Percentiles rank a stretch among this genome's conserved stretches.
These are phyloP conservation scores for Tyto alba DNA, from an alignment of 2,113 vertebrate genomes.

Conservation along the genomic window DNA sequence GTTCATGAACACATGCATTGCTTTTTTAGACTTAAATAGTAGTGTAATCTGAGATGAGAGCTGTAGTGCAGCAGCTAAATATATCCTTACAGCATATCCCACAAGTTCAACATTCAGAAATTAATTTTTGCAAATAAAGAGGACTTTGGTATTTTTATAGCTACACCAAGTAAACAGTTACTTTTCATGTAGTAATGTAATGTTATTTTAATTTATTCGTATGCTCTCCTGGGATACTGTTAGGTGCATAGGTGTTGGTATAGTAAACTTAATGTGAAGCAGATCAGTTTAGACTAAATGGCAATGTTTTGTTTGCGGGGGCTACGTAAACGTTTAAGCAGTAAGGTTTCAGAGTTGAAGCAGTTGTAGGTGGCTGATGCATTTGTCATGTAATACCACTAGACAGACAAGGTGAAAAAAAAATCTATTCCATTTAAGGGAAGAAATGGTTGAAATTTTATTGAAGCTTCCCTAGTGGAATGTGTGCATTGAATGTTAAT, in stretches of 20 bases:
- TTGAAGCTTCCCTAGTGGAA: neutral
- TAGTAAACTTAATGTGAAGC: neutral
- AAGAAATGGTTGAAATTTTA: neutral
- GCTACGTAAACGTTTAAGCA: neutral
- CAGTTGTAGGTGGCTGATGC: neutral
- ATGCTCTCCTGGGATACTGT: neutral
- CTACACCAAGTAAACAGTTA: neutral
- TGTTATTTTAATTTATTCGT: neutral
- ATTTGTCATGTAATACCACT: neutral
- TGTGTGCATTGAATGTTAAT: neutral
- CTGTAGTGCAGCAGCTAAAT: neutral
- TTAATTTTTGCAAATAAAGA: neutral
- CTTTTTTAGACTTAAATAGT: conserved; percentile 19
- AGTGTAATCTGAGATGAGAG: conserved; percentile 28
- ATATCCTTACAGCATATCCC: neutral
- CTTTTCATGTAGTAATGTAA: neutral
- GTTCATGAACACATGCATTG: neutral
- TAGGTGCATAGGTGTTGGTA: neutral
- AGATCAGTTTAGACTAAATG: neutral
- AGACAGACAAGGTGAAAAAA: neutral
- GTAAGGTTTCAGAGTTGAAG: neutral
- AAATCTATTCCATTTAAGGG: neutral
- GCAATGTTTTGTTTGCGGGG: neutral
- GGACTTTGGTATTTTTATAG: neutral
- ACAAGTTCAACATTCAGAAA: neutral